A percentile compares a stretch with the other conserved stretches of the same genome.
phyloP scores from a whole-genome alignment of 2,888 invertebrate genomes.

The Periphyllus acericola region DNA sequence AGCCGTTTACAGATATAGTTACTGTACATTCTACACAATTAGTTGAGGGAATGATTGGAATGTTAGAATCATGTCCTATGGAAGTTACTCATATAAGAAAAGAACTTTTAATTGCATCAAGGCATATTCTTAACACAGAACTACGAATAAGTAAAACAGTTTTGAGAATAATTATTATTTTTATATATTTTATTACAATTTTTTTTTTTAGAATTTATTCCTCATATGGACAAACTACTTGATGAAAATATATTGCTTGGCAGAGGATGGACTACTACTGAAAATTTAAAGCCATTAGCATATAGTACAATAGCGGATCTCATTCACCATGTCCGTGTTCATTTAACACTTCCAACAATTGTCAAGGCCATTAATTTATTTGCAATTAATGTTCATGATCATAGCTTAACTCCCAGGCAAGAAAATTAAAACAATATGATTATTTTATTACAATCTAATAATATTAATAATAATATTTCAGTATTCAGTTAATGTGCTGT shows the following conservation, averaged over 20 bases:
- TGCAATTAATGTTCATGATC: slow-evolving; percentile 96
- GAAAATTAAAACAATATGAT: not conserved
- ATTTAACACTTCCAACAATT: slow-evolving; percentile 83
- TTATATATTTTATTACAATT: slow-evolving; percentile 20
- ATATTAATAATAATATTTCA: slow-evolving; percentile 65
- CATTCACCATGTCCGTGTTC: slow-evolving; percentile 93
- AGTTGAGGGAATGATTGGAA: slow-evolving; percentile 91
- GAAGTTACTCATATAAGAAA: slow-evolving; percentile 95
- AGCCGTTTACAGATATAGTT: slow-evolving; percentile 86
- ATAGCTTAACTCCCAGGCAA: slow-evolving; percentile 82
- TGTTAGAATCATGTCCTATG: slow-evolving; percentile 90
- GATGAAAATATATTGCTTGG: slow-evolving; percentile 95
- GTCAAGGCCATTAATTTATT: slow-evolving; percentile 92
- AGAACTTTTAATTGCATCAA: slow-evolving; percentile 92
- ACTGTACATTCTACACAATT: slow-evolving; percentile 82
- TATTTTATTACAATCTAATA: not conserved
- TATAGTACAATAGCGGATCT: slow-evolving; percentile 97
- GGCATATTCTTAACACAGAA: slow-evolving; percentile 95
- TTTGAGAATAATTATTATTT: slow-evolving; percentile 7
- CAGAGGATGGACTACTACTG: slow-evolving; percentile 94
- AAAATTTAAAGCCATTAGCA: slow-evolving; percentile 91
- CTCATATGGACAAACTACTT: slow-evolving; percentile 92
- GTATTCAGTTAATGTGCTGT: slow-evolving; percentile 97
- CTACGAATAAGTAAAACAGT: slow-evolving; percentile 78
- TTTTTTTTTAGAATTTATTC: slow-evolving; percentile 83